Evolutionary conservation across 2,797 vertebrate species (phyloP), one percentile per base, ranked within the genome.

Genomic region (Liasis olivaceus): DNA sequence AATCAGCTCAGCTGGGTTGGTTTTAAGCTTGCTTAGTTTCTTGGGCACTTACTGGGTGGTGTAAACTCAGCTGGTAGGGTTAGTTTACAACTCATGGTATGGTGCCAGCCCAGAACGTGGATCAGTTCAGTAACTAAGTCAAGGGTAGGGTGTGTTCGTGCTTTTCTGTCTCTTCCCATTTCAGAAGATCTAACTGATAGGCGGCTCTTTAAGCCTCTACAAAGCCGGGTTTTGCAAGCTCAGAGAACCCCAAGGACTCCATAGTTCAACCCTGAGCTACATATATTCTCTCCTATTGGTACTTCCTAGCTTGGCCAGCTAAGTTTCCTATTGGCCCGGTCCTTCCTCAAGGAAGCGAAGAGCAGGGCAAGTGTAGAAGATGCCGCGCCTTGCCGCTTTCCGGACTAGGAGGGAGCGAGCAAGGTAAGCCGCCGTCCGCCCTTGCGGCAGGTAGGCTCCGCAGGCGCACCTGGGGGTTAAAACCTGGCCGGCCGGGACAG

Each of bases 281-380:
- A 36, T 36, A 36, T 36, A 36, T 36, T 36, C 36, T 36, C 36
- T 36, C 36, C 36, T 36, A 36, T 36, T 36, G 36, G 36, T 36
- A 2, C 28, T 36, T 17, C 56, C n/a, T 7, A 24, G 24, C 51
- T 54, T 7, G 26, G 31, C 36, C 11, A 88, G 59, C 36, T 42
- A 63, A 5, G 42, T 88, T 47, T 11, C 36, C 56, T 47, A 15
- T 15, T 26, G 42, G 59, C 12, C 3, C 59, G 24, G 8, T 42
- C 22, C 69, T 62, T 28, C 31, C 13, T 42, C 36, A 26, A 47
- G 42, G 28, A 64, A 85, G 7, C 12, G 15, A 28, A 20, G 85
- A 69, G 0, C 42, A 9, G 6, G 59, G 36, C 4, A 5, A 0
- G 17, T 1, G 1, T 11, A 3, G 58, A 1, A 9, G 5, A 28